These are phyloP conservation scores for Nymphalis polychloros DNA, from an alignment of 2,888 invertebrate genomes.

Conservation along the genomic window DNA sequence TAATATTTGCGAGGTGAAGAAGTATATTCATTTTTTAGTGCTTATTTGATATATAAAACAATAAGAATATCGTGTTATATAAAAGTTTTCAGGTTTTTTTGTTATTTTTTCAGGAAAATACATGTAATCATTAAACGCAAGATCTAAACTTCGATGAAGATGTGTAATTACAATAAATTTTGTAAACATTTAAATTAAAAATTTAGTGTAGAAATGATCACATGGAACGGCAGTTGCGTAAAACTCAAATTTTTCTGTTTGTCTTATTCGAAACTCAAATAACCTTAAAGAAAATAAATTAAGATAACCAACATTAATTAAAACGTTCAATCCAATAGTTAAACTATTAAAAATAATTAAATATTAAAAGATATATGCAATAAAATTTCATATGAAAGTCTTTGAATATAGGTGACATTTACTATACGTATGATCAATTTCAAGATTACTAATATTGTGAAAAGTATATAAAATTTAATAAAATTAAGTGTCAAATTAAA, in stretches of 20 bases:
- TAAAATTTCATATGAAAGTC: slow-evolving; percentile 5
- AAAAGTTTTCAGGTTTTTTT: slow-evolving; percentile 4
- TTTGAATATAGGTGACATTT: background rate
- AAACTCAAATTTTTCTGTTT: slow-evolving; percentile 11
- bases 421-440: slow-evolving; percentile 4
- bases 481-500: slow-evolving; percentile 26
- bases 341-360: slow-evolving; percentile 6
- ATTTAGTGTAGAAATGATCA: slow-evolving; percentile 23
- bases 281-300: background rate
- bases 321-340: slow-evolving; percentile 1
- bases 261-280: slow-evolving; percentile 5
- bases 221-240: slow-evolving; percentile 22
- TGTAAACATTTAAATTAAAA: slow-evolving; percentile 14
- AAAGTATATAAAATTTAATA: slow-evolving; percentile 8
- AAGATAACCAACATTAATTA: slow-evolving; percentile 1
- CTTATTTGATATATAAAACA: background rate
- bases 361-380: slow-evolving; percentile 1
- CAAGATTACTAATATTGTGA: slow-evolving; percentile 1
- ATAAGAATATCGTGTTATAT: background rate
- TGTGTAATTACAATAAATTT: slow-evolving; percentile 41
- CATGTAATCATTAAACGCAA: slow-evolving; percentile 64
- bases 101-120: slow-evolving; percentile 70
- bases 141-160: slow-evolving; percentile 52
- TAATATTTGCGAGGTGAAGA: slow-evolving; percentile 1
- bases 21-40: slow-evolving; percentile 1